Percentiles rank a stretch among this genome's conserved stretches.
Evolutionary conservation across 2,113 vertebrate species (phyloP).

Genomic region (Lethenteron reissneri): DNA sequence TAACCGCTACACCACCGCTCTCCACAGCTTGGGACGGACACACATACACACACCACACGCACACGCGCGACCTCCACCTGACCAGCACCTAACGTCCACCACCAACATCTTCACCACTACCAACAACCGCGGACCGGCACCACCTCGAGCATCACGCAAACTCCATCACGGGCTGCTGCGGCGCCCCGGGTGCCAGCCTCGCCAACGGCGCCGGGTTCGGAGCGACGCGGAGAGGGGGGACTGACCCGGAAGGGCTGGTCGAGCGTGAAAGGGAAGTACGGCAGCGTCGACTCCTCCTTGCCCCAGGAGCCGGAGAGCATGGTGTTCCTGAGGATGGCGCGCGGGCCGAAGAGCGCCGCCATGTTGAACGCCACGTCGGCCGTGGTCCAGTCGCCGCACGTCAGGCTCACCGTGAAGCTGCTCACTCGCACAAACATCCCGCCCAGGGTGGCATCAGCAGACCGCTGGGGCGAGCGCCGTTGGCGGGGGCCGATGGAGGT

Average conservation of each 20-base stretch:
- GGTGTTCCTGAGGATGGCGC: slow-evolving; percentile 65
- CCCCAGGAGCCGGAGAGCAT: slow-evolving; percentile 64
- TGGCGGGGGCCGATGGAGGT: not conserved
- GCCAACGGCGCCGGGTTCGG: not conserved
- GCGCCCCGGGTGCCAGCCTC: not conserved
- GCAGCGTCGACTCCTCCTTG: slow-evolving; percentile 53
- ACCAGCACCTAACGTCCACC: too few relatives aligned
- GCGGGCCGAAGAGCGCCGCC: slow-evolving; percentile 55
- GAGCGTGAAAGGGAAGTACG: slow-evolving; percentile 88
- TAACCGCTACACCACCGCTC: too few relatives aligned
- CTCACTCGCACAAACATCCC: not conserved
- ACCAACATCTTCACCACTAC: too few relatives aligned
- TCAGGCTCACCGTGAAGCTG: slow-evolving; percentile 80
- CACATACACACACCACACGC: too few relatives aligned
- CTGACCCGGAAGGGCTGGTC: slow-evolving; percentile 94
- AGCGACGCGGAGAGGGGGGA: not conserved
- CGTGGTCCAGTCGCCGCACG: slow-evolving; percentile 47
- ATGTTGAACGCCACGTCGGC: slow-evolving; percentile 77
- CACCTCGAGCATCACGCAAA: not conserved
- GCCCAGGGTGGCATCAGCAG: not conserved
- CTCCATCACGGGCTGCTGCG: not conserved
- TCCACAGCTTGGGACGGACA: too few relatives aligned
- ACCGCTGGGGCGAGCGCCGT: not conserved
- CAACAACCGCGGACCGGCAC: too few relatives aligned
- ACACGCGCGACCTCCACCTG: too few relatives aligned